Evolutionary conservation across 2,113 vertebrate genomes (phyloP).

Genomic region (Polypterus senegalus): DNA sequence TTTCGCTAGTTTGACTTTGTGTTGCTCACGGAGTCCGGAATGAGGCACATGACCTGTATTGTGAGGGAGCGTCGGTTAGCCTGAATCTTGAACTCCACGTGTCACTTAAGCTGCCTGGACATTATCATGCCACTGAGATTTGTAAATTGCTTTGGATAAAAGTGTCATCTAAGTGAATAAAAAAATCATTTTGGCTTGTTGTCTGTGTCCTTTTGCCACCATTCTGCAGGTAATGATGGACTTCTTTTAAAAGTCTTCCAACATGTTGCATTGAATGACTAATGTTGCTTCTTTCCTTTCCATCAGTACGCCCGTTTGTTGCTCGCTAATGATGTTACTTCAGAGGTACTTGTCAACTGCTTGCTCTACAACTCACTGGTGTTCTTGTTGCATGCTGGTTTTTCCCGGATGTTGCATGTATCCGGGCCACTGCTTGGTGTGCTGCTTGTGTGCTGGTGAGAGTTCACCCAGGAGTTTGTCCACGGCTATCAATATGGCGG

Average conservation of each 20-base stretch:
- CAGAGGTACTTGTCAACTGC: constrained; percentile 74
- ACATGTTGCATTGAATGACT: constrained; percentile 47
- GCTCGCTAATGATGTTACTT: constrained; percentile 89
- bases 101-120: background rate
- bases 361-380: constrained; percentile 33
- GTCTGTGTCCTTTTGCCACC: too few species aligned
- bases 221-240: too few species aligned
- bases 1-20: too few species aligned
- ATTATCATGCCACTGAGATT: background rate
- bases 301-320: constrained; percentile 86
- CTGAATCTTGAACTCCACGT: too few species aligned
- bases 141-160: too few species aligned
- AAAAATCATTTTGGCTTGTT: too few species aligned
- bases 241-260: constrained; percentile 7
- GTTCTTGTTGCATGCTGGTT: constrained; percentile 42
- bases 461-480: background rate
- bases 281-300: constrained; percentile 77
- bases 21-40: too few species aligned
- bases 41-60: too few species aligned
- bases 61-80: too few species aligned
- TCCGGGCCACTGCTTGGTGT: constrained; percentile 22
- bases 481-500: background rate
- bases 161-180: too few species aligned
- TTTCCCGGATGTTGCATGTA: constrained; percentile 35
- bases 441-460: background rate